A percentile compares a stretch with the other conserved stretches of the same genome.
Conservation (phyloP, 2,888 invertebrate genomes). For the Steromphala cineraria region DNA sequence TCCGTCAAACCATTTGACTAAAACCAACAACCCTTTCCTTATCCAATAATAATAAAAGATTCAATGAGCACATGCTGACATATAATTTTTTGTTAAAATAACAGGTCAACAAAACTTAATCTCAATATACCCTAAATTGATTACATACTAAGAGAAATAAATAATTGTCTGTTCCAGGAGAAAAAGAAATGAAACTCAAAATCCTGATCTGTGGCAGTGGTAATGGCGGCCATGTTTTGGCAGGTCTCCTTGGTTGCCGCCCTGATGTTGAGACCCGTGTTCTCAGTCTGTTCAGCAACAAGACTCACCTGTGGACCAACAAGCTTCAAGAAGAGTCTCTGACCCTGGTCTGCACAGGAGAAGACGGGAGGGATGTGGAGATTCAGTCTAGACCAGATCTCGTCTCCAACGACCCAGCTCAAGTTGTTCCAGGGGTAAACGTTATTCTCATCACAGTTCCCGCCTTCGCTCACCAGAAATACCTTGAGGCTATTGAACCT, state of each 20-base stretch:
- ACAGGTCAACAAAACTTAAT: no score
- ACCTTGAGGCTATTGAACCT: slow-evolving; percentile 55
- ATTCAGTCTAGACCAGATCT: slow-evolving; percentile 34
- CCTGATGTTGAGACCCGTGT: slow-evolving; percentile 44
- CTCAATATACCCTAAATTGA: no score
- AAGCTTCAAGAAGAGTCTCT: slow-evolving; percentile 29
- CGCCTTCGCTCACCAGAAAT: slow-evolving; percentile 58
- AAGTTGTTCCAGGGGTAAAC: slow-evolving; percentile 54
- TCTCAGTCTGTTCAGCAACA: slow-evolving; percentile 49
- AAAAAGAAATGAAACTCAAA: background rate
- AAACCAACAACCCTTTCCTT: no score
- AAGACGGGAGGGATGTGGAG: slow-evolving; percentile 44
- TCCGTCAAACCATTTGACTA: no score
- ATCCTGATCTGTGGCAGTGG: slow-evolving; percentile 57
- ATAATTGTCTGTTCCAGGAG: no score
- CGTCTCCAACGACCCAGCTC: slow-evolving; percentile 50
- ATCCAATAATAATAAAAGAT: no score
- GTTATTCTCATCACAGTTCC: slow-evolving; percentile 59
- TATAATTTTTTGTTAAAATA: no score
- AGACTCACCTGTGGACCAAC: slow-evolving; percentile 51
- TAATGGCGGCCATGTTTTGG: slow-evolving; percentile 56
- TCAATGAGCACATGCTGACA: no score
- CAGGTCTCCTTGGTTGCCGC: slow-evolving; percentile 47
- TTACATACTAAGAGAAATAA: no score
- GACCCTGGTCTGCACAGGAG: slow-evolving; percentile 11